phyloP scores from a whole-genome alignment of 2,113 vertebrate genomes.

The Aspiorhynchus laticeps region DNA sequence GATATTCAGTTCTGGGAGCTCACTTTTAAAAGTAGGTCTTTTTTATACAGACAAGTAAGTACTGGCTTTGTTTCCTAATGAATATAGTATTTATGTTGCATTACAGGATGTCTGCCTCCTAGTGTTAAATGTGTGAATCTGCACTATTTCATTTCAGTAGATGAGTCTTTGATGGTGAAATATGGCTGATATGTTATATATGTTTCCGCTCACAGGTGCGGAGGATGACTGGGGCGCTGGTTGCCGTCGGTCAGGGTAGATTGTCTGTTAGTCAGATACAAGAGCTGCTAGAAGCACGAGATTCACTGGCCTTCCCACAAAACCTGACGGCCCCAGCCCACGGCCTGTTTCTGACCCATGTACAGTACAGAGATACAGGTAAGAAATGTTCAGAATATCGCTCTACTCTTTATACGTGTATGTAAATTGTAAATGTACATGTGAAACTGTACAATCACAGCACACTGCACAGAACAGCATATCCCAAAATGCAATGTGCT shows the following conservation, averaged over 20 bases:
- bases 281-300: conserved; percentile 75
- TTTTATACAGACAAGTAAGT: conserved; percentile 89
- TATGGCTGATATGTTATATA: background rate
- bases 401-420: background rate
- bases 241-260: conserved; percentile 81
- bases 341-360: conserved; percentile 85
- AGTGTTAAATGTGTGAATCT: conserved; percentile 55
- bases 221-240: conserved; percentile 85
- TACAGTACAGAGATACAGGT: conserved; percentile 77
- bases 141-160: background rate
- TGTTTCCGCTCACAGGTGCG: conserved; percentile 76
- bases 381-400: background rate
- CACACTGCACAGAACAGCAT: background rate
- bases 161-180: background rate
- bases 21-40: conserved; percentile 83
- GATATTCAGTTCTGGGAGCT: conserved; percentile 82
- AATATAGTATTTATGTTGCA: background rate
- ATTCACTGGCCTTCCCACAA: conserved; percentile 74
- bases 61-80: background rate
- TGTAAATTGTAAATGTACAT: background rate
- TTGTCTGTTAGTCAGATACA: conserved; percentile 74
- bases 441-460: background rate
- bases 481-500: background rate
- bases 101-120: conserved; percentile 55
- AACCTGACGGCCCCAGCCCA: conserved; percentile 75